Base-by-base conservation (phyloP, 2,888 invertebrate species). In the Dyspetes luteomarginatus region DNA sequence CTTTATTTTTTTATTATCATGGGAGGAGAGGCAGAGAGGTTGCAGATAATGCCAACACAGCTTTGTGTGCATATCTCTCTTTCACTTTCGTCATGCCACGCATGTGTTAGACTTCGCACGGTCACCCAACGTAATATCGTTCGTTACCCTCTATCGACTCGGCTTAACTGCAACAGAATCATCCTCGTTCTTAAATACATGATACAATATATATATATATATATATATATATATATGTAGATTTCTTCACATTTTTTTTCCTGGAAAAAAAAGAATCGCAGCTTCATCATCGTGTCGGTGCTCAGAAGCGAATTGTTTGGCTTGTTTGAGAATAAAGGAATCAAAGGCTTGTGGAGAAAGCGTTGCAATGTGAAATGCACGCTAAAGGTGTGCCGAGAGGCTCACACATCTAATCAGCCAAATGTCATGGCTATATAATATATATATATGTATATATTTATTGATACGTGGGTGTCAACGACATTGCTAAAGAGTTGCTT, bases 111-210 rank as follows among this genome's bases (percentile, higher is more conserved):
- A 45, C 77, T 67, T 72, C 52, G 68, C 58, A 75, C 64, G 62
- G 56, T 67, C 71, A 62, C 74, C 58, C 43, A 79, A 76, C 64
- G 82, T 78, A 80, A 82, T 83, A 83, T 83, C 82, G 82, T 83
- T 82, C 83, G 73, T 83, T 83, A 80, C 72, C 83, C 82, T 69
- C 69, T 65, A 28, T 48, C 48, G 60, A 4, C 26, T 12, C 50
- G 75, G 60, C 64, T 64, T 45, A 56, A 79, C 4, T 58, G 67
- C 80, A 79, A 24, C 77, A 55, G 22, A 41, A 26, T 60, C 52
- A 43, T 62, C 52, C 60, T 22, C 65, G 52, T 65, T 30, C 17
- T 7, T 50, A 22, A 9, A 22, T 12, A 9, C 36, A 24, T 30
- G 9, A 43, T 5, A 17, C 26, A 30, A 28, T 52, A 9, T 12